phyloP scores from a whole-genome alignment of 2,888 invertebrate genomes.

The Xanthorhoe designata region DNA sequence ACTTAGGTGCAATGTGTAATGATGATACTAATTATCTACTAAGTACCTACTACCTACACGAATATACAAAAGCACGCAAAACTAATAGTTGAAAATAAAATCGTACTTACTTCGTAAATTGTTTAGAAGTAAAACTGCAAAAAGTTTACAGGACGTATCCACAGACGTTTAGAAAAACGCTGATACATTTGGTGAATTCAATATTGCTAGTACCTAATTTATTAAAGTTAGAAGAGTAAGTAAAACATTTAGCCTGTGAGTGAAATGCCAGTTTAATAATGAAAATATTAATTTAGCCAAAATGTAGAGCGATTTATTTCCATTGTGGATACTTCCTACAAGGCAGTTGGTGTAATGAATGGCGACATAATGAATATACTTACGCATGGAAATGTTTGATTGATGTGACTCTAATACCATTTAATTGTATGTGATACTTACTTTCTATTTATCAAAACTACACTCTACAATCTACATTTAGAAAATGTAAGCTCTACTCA shows the following conservation, averaged over 20 bases:
- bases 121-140: conserved; percentile 1
- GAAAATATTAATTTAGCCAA: too few relatives aligned
- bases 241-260: too few relatives aligned
- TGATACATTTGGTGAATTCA: background rate
- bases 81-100: conserved; percentile 21
- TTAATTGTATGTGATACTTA: background rate
- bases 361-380: conserved; percentile 14
- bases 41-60: conserved; percentile 1
- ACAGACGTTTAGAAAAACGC: conserved; percentile 5
- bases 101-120: conserved; percentile 9
- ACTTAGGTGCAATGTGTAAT: conserved; percentile 6
- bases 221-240: too few relatives aligned
- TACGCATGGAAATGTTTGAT: conserved; percentile 39
- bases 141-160: conserved; percentile 14
- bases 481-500: background rate
- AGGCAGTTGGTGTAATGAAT: conserved; percentile 29
- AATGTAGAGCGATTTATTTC: background rate
- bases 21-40: background rate
- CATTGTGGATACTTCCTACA: conserved; percentile 25
- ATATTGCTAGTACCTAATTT: background rate
- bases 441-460: background rate
- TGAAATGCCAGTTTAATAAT: too few relatives aligned
- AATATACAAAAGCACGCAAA: conserved; percentile 21
- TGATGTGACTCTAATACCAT: conserved; percentile 26
- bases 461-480: background rate